phyloP scores from a whole-genome alignment of 2,888 invertebrate genomes.

The Liposcelis brunnea region DNA sequence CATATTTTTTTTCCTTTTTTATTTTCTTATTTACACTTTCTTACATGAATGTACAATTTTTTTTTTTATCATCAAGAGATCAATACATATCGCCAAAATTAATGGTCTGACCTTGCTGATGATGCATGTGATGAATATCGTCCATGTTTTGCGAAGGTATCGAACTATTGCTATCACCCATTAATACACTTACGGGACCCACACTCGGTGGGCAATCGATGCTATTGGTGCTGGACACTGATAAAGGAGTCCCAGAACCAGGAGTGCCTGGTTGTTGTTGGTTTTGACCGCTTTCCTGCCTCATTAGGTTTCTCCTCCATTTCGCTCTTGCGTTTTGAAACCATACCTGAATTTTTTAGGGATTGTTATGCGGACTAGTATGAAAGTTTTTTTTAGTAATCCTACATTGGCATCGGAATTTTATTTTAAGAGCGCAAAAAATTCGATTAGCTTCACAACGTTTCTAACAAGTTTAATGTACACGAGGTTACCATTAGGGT shows the following conservation, averaged over 20 bases:
- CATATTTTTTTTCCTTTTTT: no score
- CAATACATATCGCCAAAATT: conserved; percentile 15
- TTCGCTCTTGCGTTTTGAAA: conserved; percentile 98
- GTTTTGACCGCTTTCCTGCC: conserved; percentile 46
- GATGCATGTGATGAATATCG: conserved; percentile 33
- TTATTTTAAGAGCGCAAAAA: no score
- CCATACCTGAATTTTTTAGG: conserved; percentile 60
- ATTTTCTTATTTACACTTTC: no score
- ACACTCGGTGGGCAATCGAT: conserved; percentile 24
- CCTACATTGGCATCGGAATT: no score
- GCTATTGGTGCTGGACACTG: conserved; percentile 19
- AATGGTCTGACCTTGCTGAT: conserved; percentile 32
- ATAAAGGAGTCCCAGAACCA: conserved; percentile 25
- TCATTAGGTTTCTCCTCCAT: conserved; percentile 86
- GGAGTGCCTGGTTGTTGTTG: conserved; percentile 10
- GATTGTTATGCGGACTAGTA: no score
- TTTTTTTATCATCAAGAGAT: not conserved
- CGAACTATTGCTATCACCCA: conserved; percentile 29
- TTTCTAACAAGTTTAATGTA: no score
- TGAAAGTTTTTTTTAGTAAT: no score
- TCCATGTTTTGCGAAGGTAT: conserved; percentile 26
- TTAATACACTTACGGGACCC: conserved; percentile 26
- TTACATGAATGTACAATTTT: no score
- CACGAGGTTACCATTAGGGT: no score
- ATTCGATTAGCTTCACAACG: no score